Evolutionary conservation across 1,140 invertebrate genomes (phyloP).

Genomic region (Calosoma granatense): DNA sequence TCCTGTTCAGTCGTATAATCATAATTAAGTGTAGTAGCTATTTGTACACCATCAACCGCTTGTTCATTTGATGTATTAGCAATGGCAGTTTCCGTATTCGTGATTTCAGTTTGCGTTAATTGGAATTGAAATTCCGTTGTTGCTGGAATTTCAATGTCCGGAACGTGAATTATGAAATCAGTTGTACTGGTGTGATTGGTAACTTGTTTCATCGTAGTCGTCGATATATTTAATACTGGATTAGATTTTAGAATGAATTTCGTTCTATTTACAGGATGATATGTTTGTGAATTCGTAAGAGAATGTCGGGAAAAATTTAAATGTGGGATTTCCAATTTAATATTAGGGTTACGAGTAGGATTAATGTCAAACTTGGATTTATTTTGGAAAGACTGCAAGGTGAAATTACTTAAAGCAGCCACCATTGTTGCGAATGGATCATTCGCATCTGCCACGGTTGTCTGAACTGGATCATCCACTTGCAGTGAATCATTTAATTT

Average conservation of each 20-base stretch:
- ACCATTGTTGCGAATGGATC: slow-evolving; percentile 17
- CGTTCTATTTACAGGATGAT: slow-evolving; percentile 22
- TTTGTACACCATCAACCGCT: background rate
- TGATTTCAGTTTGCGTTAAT: background rate
- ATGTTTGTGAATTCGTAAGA: too few relatives aligned
- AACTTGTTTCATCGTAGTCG: slow-evolving; percentile 10
- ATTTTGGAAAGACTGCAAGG: background rate
- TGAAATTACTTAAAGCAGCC: slow-evolving; percentile 1
- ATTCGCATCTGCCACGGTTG: slow-evolving; percentile 24
- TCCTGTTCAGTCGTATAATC: too few relatives aligned
- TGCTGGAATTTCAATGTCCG: slow-evolving; percentile 19
- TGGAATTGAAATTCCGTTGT: background rate
- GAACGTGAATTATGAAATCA: slow-evolving; percentile 34
- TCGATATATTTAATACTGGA: slow-evolving; percentile 9
- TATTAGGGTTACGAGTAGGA: background rate
- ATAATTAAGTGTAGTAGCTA: background rate
- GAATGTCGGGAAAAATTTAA: background rate
- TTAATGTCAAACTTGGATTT: background rate
- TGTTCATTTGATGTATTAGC: too few relatives aligned
- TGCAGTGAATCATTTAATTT: background rate
- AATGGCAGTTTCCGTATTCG: background rate
- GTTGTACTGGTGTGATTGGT: slow-evolving; percentile 25
- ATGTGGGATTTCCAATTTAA: background rate
- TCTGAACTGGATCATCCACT: background rate
- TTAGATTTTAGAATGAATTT: background rate